These are phyloP conservation scores for Pachliopta kotzebuea DNA, from an alignment of 2,888 invertebrate species.

Conservation along the genomic window DNA sequence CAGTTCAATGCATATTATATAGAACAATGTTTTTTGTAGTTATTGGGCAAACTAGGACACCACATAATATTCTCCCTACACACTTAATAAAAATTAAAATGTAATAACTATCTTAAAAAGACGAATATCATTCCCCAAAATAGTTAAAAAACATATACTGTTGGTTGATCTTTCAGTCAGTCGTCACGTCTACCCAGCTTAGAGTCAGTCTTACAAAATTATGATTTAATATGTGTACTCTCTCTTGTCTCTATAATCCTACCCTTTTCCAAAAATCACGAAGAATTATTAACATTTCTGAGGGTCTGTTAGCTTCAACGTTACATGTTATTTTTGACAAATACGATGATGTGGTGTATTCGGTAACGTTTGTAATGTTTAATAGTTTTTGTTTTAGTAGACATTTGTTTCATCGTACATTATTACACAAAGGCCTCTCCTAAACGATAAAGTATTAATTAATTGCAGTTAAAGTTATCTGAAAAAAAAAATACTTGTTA, in stretches of 20 bases:
- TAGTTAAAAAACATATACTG: background rate
- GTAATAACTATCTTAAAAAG: too few relatives aligned
- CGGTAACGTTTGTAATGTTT: background rate
- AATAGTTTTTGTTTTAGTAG: background rate
- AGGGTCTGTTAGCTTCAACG: slow-evolving; percentile 3
- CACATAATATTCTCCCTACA: too few relatives aligned
- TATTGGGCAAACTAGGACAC: too few relatives aligned
- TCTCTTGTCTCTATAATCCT: slow-evolving; percentile 24
- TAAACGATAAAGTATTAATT: too few relatives aligned
- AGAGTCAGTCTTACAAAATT: slow-evolving; percentile 9
- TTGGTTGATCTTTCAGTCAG: background rate
- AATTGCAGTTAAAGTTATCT: too few relatives aligned
- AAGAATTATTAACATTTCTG: slow-evolving; percentile 10
- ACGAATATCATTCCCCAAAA: too few relatives aligned
- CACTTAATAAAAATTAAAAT: too few relatives aligned
- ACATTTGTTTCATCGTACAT: too few relatives aligned
- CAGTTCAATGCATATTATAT: too few relatives aligned
- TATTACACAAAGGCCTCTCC: too few relatives aligned
- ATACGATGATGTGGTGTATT: slow-evolving; percentile 1
- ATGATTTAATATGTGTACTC: slow-evolving; percentile 19
- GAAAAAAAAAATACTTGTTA: too few relatives aligned
- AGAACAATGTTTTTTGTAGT: too few relatives aligned
- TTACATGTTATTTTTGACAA: slow-evolving; percentile 6
- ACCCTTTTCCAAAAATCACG: slow-evolving; percentile 21
- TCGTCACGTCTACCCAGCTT: slow-evolving; percentile 18